These are phyloP conservation scores for Lepidothrix coronata DNA, from an alignment of 2,113 vertebrate species.

Conservation along the genomic window DNA sequence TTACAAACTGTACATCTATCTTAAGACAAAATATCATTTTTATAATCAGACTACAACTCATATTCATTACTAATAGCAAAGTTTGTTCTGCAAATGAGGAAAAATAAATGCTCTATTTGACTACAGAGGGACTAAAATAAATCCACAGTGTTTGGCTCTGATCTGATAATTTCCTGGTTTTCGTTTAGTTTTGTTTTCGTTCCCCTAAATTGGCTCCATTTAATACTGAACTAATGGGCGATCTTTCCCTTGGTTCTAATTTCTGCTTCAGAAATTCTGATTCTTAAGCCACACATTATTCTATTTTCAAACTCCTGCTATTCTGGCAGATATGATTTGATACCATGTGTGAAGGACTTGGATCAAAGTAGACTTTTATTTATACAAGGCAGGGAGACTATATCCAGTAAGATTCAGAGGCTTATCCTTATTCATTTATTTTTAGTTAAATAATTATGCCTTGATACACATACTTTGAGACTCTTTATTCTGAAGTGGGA, in stretches of 20 bases:
- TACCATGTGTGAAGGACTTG: conserved; percentile 43
- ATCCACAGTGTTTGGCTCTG: neutral
- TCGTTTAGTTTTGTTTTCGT: neutral
- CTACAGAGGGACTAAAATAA: neutral
- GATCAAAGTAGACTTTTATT: conserved; percentile 13
- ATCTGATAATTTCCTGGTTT: neutral
- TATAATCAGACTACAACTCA: neutral
- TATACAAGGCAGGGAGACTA: neutral
- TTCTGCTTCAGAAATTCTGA: conserved; percentile 44
- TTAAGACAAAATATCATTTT: neutral
- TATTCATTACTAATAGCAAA: neutral
- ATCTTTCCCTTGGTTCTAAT: conserved; percentile 26
- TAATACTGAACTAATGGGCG: conserved; percentile 51
- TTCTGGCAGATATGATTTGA: conserved; percentile 17
- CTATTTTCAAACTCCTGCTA: conserved; percentile 16
- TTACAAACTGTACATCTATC: neutral
- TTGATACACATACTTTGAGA: neutral
- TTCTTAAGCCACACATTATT: neutral
- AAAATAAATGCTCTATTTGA: neutral
- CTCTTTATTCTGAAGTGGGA: neutral
- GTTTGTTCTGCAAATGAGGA: neutral
- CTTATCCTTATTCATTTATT: neutral
- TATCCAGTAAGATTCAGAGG: neutral
- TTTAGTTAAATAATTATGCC: neutral
- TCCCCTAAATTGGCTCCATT: neutral